Evolutionary conservation across 92 coral and sea anemone genomes (phyloP).

Genomic region (Zoanthus sansibaricus): DNA sequence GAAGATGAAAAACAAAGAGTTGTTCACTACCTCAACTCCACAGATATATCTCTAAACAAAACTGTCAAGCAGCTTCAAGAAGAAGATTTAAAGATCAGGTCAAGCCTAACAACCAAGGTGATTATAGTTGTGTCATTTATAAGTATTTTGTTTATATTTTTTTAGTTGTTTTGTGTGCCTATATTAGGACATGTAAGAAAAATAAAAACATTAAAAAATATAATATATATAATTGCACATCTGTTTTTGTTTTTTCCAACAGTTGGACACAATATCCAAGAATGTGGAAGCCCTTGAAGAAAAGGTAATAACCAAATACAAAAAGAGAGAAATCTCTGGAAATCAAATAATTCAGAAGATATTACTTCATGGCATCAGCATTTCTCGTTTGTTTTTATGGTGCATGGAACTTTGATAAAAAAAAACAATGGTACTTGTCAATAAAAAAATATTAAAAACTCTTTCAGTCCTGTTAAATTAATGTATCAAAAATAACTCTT

Average conservation of each 20-base stretch:
- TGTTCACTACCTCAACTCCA: not conserved
- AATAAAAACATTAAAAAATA: too few species aligned
- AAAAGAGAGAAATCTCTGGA: not conserved
- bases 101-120: conserved; percentile 17
- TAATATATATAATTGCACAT: not conserved
- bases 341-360: not conserved
- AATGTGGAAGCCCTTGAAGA: not conserved
- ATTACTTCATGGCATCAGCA: not conserved
- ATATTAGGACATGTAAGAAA: too few species aligned
- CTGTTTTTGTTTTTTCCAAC: not conserved
- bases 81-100: conserved; percentile 16
- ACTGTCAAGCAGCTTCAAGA: conserved; percentile 20
- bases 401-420: too few species aligned
- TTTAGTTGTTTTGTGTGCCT: too few species aligned
- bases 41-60: conserved; percentile 27
- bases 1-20: conserved; percentile 14
- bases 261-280: not conserved
- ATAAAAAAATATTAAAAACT: too few species aligned
- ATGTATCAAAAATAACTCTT: too few species aligned
- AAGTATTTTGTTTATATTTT: too few species aligned
- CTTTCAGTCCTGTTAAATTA: too few species aligned
- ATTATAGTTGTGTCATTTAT: not conserved
- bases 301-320: not conserved
- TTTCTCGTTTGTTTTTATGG: too few species aligned
- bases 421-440: too few species aligned